phyloP scores from a whole-genome alignment of 2,113 vertebrate species.

The Ceyx cyanopectus region DNA sequence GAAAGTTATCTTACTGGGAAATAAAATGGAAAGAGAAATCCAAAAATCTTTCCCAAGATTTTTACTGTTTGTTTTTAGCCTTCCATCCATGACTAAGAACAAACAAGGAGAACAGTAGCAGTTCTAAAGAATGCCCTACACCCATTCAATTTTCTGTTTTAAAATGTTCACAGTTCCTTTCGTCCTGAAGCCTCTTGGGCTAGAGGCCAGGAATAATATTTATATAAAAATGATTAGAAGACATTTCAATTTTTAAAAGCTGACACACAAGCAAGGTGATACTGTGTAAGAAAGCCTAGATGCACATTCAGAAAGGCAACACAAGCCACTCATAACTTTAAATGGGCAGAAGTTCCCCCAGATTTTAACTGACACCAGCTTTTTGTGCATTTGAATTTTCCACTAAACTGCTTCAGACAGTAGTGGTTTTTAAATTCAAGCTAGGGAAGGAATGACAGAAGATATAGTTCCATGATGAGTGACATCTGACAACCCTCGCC shows the following conservation, averaged over 20 bases:
- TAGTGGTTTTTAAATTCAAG: neutral
- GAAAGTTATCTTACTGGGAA: neutral
- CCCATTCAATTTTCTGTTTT: neutral
- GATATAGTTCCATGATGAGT: accelerated
- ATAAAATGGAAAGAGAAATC: neutral
- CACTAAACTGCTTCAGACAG: neutral
- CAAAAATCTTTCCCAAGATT: neutral
- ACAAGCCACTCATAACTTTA: neutral
- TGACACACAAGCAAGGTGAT: neutral
- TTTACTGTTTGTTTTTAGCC: neutral
- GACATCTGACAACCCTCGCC: neutral
- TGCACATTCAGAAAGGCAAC: neutral
- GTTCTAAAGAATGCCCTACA: neutral
- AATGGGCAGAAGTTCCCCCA: neutral
- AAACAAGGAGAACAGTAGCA: neutral
- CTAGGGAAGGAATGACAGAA: neutral
- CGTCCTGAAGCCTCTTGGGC: neutral
- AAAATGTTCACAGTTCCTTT: neutral
- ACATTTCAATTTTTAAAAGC: neutral
- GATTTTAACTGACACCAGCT: neutral
- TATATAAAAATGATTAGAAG: neutral
- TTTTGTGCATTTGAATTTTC: neutral
- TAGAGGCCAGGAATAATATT: neutral
- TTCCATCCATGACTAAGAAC: neutral
- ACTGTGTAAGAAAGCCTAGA: neutral